Conservation (phyloP, 2,797 vertebrate species). For the Silurus lanzhouensis region DNA sequence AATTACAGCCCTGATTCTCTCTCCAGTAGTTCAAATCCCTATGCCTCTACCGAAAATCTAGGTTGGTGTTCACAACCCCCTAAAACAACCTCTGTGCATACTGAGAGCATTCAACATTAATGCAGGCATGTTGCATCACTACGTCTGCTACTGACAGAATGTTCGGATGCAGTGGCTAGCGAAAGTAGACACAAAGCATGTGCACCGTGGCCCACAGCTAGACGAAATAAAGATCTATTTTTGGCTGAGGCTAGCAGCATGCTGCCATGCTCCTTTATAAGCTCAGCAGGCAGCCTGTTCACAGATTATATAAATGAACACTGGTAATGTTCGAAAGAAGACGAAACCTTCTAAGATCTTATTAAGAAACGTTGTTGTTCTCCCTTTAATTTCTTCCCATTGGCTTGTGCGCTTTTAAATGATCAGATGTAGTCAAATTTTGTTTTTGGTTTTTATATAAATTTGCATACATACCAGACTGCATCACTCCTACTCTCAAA, state of each 20-base stretch:
- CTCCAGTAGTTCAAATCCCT: neutral
- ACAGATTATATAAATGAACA: neutral
- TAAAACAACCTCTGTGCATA: neutral
- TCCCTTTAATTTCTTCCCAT: too few species aligned
- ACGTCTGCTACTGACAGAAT: neutral
- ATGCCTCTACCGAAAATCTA: neutral
- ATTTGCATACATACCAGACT: too few species aligned
- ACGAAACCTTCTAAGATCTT: neutral
- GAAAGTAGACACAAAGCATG: neutral
- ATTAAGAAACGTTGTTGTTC: neutral
- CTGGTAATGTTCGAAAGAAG: neutral
- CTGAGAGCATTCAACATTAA: neutral
- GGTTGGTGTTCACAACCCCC: neutral
- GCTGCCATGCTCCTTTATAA: neutral
- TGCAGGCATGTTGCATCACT: neutral
- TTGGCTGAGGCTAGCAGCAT: neutral
- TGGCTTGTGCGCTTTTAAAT: neutral
- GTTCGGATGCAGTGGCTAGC: neutral
- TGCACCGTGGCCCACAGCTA: neutral
- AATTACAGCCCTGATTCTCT: neutral
- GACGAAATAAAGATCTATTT: neutral
- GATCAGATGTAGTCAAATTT: too few species aligned
- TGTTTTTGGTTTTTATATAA: too few species aligned
- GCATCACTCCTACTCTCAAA: neutral
- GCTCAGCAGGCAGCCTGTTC: neutral